phyloP scores from a whole-genome alignment of 2,797 vertebrate species.

The Mormyrus hasselquistii region DNA sequence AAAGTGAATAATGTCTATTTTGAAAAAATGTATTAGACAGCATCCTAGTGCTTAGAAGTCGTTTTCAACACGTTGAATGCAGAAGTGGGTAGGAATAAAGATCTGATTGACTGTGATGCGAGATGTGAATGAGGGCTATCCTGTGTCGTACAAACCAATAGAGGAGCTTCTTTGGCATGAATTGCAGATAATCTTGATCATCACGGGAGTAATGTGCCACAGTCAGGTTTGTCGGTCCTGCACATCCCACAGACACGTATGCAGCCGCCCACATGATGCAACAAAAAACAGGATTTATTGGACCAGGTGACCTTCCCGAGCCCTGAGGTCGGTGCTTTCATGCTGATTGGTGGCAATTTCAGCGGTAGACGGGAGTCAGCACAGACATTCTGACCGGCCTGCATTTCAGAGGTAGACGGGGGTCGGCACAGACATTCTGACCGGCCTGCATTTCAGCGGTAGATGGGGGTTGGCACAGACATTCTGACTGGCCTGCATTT shows the following conservation, averaged over 20 bases:
- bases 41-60: background rate
- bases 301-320: background rate
- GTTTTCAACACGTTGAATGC: background rate
- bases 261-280: background rate
- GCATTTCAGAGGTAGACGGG: no score
- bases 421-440: no score
- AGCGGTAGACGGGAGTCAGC: background rate
- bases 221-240: background rate
- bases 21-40: background rate
- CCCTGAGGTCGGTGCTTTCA: background rate
- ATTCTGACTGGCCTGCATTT: background rate
- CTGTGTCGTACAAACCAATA: background rate
- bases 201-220: background rate
- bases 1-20: background rate
- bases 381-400: no score
- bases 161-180: background rate
- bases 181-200: background rate
- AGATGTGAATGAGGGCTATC: background rate
- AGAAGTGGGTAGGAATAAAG: background rate
- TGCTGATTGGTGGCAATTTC: background rate
- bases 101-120: background rate
- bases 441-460: no score
- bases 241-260: background rate
- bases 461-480: no score
- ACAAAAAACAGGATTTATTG: background rate